These are phyloP conservation scores for Brachypalpus laphriformis DNA, from an alignment of 2,888 invertebrate genomes.

Conservation along the genomic window DNA sequence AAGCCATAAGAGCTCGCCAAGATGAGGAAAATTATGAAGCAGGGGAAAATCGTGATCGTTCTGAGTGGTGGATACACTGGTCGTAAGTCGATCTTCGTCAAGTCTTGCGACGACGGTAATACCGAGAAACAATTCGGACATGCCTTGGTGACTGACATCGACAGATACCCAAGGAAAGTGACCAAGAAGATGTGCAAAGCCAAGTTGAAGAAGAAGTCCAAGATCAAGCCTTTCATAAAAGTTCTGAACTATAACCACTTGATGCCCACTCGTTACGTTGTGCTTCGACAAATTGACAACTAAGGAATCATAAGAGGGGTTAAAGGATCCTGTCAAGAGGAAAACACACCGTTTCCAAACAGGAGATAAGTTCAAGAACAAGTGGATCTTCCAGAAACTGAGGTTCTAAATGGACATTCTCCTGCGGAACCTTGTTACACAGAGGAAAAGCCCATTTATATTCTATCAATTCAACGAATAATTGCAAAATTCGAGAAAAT, in stretches of 20 bases:
- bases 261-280: slow-evolving; percentile 97
- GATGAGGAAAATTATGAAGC: slow-evolving; percentile 99
- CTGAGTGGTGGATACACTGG: slow-evolving; percentile 99
- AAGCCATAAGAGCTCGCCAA: slow-evolving; percentile 83
- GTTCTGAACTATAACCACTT: too few species aligned
- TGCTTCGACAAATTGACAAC: slow-evolving; percentile 95
- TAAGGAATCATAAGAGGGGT: slow-evolving; percentile 90
- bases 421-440: not conserved
- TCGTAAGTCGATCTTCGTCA: slow-evolving; percentile 97
- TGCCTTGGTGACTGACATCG: slow-evolving; percentile 98
- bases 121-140: slow-evolving; percentile 98
- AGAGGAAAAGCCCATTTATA: not conserved
- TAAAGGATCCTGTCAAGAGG: slow-evolving; percentile 97
- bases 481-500: too few species aligned
- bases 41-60: too few species aligned
- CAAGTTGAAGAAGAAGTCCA: slow-evolving; percentile 96
- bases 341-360: slow-evolving; percentile 98
- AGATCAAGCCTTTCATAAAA: slow-evolving; percentile 98
- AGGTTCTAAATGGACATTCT: too few species aligned
- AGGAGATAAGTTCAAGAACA: slow-evolving; percentile 98
- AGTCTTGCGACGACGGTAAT: slow-evolving; percentile 98
- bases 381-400: slow-evolving; percentile 99
- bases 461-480: too few species aligned
- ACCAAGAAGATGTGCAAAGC: slow-evolving; percentile 98
- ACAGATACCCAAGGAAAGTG: slow-evolving; percentile 97